phyloP scores from a whole-genome alignment of 2,113 vertebrate species.

The Rhynchomys soricoides region DNA sequence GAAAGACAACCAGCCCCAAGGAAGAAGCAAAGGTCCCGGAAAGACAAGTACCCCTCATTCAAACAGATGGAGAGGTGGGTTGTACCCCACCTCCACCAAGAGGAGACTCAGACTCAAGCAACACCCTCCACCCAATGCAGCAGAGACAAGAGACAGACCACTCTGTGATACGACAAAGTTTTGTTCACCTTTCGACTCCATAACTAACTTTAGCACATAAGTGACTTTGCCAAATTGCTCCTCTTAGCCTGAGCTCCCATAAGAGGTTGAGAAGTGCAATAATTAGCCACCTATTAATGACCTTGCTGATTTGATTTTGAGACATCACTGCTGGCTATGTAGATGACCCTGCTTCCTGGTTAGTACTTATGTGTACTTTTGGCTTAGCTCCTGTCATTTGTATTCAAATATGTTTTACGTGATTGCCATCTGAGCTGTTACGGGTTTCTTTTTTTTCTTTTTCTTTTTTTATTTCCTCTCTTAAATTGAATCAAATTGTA shows the following conservation, averaged over 20 bases:
- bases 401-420: neutral
- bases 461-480: neutral
- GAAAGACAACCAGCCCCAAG: neutral
- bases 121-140: fast-evolving
- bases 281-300: neutral
- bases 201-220: neutral
- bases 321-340: neutral
- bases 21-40: neutral
- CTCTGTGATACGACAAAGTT: neutral
- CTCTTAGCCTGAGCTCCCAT: neutral
- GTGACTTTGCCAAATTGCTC: neutral
- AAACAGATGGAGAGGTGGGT: neutral
- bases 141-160: neutral
- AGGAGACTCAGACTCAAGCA: neutral
- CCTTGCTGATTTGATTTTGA: neutral
- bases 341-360: neutral
- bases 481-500: constrained; percentile 13
- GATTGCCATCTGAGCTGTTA: neutral
- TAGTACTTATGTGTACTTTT: neutral
- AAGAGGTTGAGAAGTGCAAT: neutral
- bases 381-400: neutral
- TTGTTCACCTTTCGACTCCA: neutral
- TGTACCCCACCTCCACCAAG: neutral
- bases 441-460: too few species aligned
- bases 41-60: too few species aligned